Evolutionary conservation across 2,797 vertebrate genomes (phyloP), one percentile per base, ranked within the genome.

Genomic region (Petrocephalus sullivani): DNA sequence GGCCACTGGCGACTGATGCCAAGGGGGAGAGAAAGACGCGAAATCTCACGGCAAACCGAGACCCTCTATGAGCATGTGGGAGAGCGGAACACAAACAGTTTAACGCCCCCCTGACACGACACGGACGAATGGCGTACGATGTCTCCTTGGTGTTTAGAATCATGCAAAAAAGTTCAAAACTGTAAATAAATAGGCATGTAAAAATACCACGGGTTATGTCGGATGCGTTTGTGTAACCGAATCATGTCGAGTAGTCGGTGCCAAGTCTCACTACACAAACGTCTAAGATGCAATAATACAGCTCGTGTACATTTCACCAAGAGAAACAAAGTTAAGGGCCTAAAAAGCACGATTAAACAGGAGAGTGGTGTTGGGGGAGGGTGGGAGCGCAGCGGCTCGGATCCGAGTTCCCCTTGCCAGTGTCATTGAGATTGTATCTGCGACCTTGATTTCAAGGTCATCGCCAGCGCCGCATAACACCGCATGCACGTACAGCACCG

Each of bases 381-480:
- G 53, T 49, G 37, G 61, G 57, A 61, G 53, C 61, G 88, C 19
- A 89, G 54, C 83, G 71, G 71, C 86, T 86, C 89, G 51, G 53
- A 82, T 78, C 21, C 75, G n/a, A 58, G 87, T 87, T 49, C 58
- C 90, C 81, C 89, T 88, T 90, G 89, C 91, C 87, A 85, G 90
- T 95, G 96, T 95, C 95, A 96, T 89, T 94, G 93, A 92, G 89
- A 92, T 88, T 88, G 87, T 58, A 87, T 89, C 54, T 54, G 78
- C 94, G 95, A 96, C 96, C 96, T 96, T 96, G 94, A 95, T 91
- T 89, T 90, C 93, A 96, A 96, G 95, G 96, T 95, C 95, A 94
- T 81, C 19, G 87, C 54, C 58, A 61, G 94, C 92, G 93, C 91
- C 93, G 95, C 96, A 94, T 88, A 93, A 94, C 93, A 92, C 95